phyloP scores from a whole-genome alignment of 2,888 invertebrate genomes.

The Ectemnius cavifrons region DNA sequence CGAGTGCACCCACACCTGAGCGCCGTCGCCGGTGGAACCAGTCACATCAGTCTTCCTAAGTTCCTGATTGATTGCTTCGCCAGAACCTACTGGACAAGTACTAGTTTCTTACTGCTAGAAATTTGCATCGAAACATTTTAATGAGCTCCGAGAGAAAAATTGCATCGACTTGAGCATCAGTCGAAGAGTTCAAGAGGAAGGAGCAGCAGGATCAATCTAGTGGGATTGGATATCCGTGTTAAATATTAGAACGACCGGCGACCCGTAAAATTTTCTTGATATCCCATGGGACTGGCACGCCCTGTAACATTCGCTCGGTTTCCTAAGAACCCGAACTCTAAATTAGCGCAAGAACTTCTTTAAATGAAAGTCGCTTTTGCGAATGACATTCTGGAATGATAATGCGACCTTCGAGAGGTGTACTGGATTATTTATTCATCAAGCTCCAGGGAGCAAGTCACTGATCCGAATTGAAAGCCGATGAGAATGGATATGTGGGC shows the following conservation, averaged over 20 bases:
- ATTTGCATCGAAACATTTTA: too few species aligned
- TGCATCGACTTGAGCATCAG: too few species aligned
- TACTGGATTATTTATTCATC: constrained; percentile 33
- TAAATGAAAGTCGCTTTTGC: background rate
- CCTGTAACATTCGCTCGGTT: constrained; percentile 50
- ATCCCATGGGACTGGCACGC: constrained; percentile 63
- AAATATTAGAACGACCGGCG: constrained; percentile 71
- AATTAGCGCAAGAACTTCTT: constrained; percentile 60
- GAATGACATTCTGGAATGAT: background rate
- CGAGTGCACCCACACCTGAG: too few species aligned
- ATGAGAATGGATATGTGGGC: constrained; percentile 13
- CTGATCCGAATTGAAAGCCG: constrained; percentile 12
- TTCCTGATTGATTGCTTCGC: background rate
- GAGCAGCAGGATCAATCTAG: constrained; percentile 43
- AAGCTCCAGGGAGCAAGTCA: constrained; percentile 22
- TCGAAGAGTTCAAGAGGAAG: constrained; percentile 10
- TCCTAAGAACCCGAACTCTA: constrained; percentile 17
- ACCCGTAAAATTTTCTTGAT: constrained; percentile 66
- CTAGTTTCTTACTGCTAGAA: too few species aligned
- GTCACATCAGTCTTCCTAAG: constrained; percentile 7
- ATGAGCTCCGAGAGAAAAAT: too few species aligned
- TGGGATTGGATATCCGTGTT: constrained; percentile 72
- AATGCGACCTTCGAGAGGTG: too few species aligned
- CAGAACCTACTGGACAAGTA: background rate
- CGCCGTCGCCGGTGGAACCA: background rate